A percentile compares a stretch with the other conserved stretches of the same genome.
phyloP scores from a whole-genome alignment of 2,888 invertebrate species.

The Drosophila niveifrons region DNA sequence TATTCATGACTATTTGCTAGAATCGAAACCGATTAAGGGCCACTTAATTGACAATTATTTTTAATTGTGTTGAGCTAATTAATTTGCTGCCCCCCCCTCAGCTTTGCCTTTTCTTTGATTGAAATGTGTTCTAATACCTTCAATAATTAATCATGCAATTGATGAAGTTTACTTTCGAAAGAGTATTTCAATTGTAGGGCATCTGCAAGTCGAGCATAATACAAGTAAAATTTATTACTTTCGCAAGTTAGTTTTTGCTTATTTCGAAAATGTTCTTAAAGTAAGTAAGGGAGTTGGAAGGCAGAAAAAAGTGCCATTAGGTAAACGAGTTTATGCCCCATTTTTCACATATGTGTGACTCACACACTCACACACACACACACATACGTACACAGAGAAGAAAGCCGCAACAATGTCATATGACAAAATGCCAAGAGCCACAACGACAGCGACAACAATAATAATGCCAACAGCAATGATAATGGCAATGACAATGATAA shows the following conservation, averaged over 20 bases:
- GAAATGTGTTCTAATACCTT: neutral
- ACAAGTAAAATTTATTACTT: neutral
- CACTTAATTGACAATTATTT: constrained; percentile 21
- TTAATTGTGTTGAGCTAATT: constrained; percentile 18
- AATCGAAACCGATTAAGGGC: constrained; percentile 17
- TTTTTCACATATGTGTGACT: neutral
- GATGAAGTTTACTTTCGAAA: neutral
- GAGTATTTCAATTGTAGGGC: neutral
- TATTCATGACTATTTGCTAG: constrained; percentile 17
- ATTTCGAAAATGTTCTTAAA: neutral
- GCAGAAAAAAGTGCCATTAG: neutral
- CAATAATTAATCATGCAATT: neutral
- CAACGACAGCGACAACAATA: constrained; percentile 4
- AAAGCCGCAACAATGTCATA: constrained; percentile 2
- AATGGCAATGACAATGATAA: constrained; percentile 8
- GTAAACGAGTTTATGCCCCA: neutral
- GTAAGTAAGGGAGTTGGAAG: neutral
- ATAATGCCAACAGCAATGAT: constrained; percentile 1
- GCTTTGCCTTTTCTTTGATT: neutral
- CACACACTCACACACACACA: constrained; percentile 3
- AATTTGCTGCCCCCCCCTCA: neutral
- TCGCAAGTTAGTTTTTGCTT: neutral
- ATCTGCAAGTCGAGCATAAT: neutral
- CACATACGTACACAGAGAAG: neutral
- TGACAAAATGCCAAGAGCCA: constrained; percentile 10